Evolutionary conservation across 2,797 vertebrate species (phyloP).

Genomic region (Vultur gryphus): DNA sequence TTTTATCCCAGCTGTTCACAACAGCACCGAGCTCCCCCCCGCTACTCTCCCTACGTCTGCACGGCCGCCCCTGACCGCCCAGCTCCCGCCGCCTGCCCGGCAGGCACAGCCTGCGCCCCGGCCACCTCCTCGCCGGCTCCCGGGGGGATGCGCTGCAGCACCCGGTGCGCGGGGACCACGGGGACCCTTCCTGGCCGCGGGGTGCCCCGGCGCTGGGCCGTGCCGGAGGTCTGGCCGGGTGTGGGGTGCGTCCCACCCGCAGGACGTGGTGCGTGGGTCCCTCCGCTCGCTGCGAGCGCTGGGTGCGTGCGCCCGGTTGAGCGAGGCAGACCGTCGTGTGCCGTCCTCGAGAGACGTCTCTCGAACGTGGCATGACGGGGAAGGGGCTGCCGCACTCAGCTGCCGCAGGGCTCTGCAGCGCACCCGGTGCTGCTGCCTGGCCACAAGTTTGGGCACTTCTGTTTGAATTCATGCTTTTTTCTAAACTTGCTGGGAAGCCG

Average conservation of each 20-base stretch:
- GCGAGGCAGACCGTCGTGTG: neutral
- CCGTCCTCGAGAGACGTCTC: neutral
- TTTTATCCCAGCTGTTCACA: neutral
- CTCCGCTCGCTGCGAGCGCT: too few relatives aligned
- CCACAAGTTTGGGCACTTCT: neutral
- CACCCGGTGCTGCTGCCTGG: neutral
- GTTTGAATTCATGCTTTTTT: neutral
- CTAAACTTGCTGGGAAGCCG: too few relatives aligned
- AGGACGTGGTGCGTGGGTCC: neutral
- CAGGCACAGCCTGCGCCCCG: neutral
- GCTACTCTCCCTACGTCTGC: accelerated
- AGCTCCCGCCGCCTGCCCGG: neutral
- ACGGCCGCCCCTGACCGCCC: neutral
- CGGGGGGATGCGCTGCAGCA: accelerated
- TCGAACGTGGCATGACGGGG: neutral
- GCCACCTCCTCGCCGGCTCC: neutral
- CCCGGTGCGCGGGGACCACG: too few relatives aligned
- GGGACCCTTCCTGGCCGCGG: neutral
- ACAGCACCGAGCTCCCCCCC: neutral
- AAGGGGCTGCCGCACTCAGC: neutral
- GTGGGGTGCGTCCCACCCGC: neutral
- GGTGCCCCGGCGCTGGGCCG: neutral
- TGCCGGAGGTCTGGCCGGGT: neutral
- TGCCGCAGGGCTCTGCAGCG: neutral
- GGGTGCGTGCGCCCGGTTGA: accelerated